Percentiles rank a stretch among this genome's conserved stretches.
phyloP scores from a whole-genome alignment of 2,888 invertebrate genomes.

The Drosophila mimica region DNA sequence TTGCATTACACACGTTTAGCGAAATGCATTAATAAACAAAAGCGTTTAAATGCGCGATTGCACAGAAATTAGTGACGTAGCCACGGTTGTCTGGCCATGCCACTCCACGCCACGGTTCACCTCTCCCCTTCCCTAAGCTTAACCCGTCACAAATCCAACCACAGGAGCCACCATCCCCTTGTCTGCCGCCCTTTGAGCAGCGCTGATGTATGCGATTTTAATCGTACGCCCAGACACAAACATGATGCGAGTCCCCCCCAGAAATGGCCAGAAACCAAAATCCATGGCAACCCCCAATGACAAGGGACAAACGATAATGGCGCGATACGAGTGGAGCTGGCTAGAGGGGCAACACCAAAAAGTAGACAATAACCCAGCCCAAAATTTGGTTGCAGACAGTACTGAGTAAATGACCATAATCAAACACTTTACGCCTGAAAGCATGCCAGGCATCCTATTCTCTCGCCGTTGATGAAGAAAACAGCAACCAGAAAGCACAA shows the following conservation, averaged over 20 bases:
- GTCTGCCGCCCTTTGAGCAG: conserved; percentile 37
- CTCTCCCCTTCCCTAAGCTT: background rate
- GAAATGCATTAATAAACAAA: conserved; percentile 73
- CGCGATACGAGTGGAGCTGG: conserved; percentile 32
- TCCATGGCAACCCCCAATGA: conserved; percentile 61
- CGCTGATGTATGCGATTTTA: conserved; percentile 76
- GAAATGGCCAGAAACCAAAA: conserved; percentile 55
- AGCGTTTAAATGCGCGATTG: conserved; percentile 70
- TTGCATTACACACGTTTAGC: conserved; percentile 58
- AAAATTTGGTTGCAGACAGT: conserved; percentile 47
- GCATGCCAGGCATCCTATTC: conserved; percentile 51
- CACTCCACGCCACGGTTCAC: conserved; percentile 11
- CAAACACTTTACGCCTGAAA: conserved; percentile 83
- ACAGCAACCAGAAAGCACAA: conserved; percentile 25
- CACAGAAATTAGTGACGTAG: conserved; percentile 71
- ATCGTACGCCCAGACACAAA: conserved; percentile 76
- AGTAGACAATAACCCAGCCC: conserved; percentile 57
- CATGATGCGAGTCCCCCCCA: conserved; percentile 45
- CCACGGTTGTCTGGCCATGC: conserved; percentile 56
- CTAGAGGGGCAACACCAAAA: conserved; percentile 15
- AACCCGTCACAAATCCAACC: conserved; percentile 17
- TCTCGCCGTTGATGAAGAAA: conserved; percentile 18
- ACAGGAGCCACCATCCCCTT: conserved; percentile 26
- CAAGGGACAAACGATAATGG: conserved; percentile 48
- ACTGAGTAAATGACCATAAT: conserved; percentile 80